Evolutionary conservation across 2,113 vertebrate genomes (phyloP).

Genomic region (Empidonax traillii): DNA sequence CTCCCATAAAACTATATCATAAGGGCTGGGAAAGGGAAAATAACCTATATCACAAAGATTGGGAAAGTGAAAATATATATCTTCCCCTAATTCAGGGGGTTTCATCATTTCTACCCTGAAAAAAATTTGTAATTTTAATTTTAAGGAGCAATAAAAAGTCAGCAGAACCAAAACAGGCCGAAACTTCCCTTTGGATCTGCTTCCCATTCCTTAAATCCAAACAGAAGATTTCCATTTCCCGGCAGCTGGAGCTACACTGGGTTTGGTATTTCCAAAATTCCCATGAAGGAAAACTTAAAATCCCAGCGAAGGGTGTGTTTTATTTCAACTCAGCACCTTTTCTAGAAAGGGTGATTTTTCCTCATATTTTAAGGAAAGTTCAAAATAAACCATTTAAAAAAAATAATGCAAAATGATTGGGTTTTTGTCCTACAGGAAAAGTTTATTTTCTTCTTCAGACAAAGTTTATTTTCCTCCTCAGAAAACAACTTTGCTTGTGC

Average conservation of each 20-base stretch:
- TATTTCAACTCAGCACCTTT: background rate
- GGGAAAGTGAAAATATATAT: background rate
- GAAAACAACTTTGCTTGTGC: background rate
- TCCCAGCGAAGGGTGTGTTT: background rate
- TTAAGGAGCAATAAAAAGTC: background rate
- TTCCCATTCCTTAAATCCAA: rapidly evolving
- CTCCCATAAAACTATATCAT: background rate
- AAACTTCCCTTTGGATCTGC: background rate
- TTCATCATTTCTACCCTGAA: background rate
- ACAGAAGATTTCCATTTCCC: background rate
- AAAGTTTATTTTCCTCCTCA: background rate
- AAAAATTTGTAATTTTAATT: background rate
- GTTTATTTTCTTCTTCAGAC: background rate
- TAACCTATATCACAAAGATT: no score
- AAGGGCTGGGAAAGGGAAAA: background rate
- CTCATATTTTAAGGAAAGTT: background rate
- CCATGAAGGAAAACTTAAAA: background rate
- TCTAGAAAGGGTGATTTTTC: background rate
- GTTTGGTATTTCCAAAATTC: background rate
- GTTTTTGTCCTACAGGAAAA: background rate
- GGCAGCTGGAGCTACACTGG: background rate
- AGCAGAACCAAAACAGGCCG: background rate
- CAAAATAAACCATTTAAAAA: background rate
- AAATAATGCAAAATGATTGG: background rate
- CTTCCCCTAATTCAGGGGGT: background rate